A percentile compares a stretch with the other conserved stretches of the same genome.
Conservation (phyloP, 1,140 invertebrate species). For the Armadillidium nasatum region DNA sequence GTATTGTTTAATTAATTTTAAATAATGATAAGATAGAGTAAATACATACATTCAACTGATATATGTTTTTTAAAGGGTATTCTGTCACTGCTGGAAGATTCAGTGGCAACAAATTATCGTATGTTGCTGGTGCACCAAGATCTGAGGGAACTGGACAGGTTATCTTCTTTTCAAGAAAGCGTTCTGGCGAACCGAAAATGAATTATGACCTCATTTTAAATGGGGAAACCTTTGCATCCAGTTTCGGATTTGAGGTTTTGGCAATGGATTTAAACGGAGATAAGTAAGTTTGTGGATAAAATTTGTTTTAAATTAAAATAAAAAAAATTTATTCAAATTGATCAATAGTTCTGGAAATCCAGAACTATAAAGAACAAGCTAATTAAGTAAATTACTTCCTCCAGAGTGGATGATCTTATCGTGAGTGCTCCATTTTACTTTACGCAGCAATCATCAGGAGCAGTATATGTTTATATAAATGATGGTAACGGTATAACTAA, state of each 20-base stretch:
- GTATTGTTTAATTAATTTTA: too few relatives aligned
- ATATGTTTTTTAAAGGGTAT: conserved; percentile 29
- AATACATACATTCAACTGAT: too few relatives aligned
- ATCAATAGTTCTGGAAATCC: neutral
- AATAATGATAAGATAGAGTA: too few relatives aligned
- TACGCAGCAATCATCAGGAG: conserved; percentile 64
- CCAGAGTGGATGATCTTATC: conserved; percentile 75
- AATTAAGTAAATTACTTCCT: too few relatives aligned
- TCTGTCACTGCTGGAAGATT: conserved; percentile 49
- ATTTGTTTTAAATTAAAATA: too few relatives aligned
- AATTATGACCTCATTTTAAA: conserved; percentile 61
- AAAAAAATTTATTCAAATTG: conserved; percentile 22
- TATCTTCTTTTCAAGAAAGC: conserved; percentile 63
- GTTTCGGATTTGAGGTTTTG: conserved; percentile 81
- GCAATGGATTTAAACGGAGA: conserved; percentile 82
- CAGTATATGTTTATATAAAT: conserved; percentile 80
- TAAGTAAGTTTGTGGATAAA: conserved; percentile 65
- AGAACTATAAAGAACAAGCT: neutral
- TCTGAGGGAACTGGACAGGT: conserved; percentile 80
- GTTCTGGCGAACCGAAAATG: conserved; percentile 51
- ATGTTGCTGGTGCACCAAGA: conserved; percentile 77
- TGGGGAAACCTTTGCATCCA: conserved; percentile 81
- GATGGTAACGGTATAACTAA: conserved; percentile 36
- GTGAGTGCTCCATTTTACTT: conserved; percentile 91
- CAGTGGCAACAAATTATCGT: conserved; percentile 56